Percentiles rank a stretch among this genome's conserved stretches.
phyloP scores from a whole-genome alignment of 2,888 invertebrate species.

The Cataglyphis albicans region DNA sequence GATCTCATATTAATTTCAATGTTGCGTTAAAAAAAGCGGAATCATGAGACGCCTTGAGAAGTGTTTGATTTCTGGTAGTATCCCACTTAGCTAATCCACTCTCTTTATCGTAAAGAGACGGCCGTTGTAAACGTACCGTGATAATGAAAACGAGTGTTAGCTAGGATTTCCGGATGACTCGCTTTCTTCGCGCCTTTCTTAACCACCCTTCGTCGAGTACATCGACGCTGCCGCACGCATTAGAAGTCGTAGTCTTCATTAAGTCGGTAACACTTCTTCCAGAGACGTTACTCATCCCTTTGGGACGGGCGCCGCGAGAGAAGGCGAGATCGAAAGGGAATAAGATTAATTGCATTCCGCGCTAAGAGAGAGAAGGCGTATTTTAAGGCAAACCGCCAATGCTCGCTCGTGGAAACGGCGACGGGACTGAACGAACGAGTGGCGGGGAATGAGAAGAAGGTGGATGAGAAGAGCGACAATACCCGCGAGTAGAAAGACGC shows the following conservation, averaged over 20 bases:
- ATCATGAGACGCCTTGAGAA: neutral
- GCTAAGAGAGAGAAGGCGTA: conserved; percentile 78
- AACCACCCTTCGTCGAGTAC: conserved; percentile 45
- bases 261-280: conserved; percentile 85
- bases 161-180: conserved; percentile 74
- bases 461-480: conserved; percentile 72
- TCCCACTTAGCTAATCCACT: conserved; percentile 69
- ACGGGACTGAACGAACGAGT: conserved; percentile 66
- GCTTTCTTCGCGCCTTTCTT: conserved; percentile 68
- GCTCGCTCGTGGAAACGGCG: conserved; percentile 70
- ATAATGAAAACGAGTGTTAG: conserved; percentile 81
- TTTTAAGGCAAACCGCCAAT: conserved; percentile 83
- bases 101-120: conserved; percentile 63
- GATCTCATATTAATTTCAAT: neutral
- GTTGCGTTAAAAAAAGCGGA: neutral
- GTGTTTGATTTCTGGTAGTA: conserved; percentile 33
- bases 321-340: conserved; percentile 76
- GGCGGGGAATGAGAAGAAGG: conserved; percentile 46
- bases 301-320: conserved; percentile 64
- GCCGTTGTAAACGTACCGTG: conserved; percentile 71
- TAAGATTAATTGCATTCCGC: conserved; percentile 86
- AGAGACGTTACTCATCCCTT: conserved; percentile 74
- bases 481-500: conserved; percentile 66
- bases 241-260: conserved; percentile 84
- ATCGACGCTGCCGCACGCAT: conserved; percentile 78